Conservation (phyloP, 2,113 vertebrate genomes). For the Dicentrarchus labrax region DNA sequence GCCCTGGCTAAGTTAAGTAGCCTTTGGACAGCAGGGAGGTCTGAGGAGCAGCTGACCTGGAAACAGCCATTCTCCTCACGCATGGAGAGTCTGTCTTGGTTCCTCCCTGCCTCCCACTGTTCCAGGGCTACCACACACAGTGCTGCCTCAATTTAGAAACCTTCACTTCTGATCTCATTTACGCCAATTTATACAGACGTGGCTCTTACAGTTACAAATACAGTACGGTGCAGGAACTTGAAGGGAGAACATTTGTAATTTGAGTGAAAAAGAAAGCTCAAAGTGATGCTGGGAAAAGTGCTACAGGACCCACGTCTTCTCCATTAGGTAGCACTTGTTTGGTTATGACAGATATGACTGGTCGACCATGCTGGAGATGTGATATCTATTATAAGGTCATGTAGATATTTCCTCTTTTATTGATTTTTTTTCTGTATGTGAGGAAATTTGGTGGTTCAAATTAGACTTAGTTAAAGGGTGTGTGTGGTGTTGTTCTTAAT, state of each 20-base stretch:
- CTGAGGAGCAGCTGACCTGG: constrained; percentile 81
- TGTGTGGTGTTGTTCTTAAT: neutral
- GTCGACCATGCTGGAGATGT: neutral
- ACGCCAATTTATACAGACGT: neutral
- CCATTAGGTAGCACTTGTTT: neutral
- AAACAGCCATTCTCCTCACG: constrained; percentile 74
- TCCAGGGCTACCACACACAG: constrained; percentile 48
- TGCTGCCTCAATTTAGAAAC: constrained; percentile 20
- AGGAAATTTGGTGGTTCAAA: neutral
- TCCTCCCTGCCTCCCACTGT: constrained; percentile 45
- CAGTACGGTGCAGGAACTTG: neutral
- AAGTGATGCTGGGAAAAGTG: constrained; percentile 5
- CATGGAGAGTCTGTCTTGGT: constrained; percentile 41
- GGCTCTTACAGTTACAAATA: neutral
- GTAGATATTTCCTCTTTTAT: neutral
- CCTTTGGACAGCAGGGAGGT: constrained; percentile 61
- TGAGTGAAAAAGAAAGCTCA: neutral
- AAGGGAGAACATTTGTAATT: neutral
- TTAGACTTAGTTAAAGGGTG: neutral
- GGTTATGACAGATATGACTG: constrained; percentile 24
- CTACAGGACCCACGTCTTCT: neutral
- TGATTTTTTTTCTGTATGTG: neutral
- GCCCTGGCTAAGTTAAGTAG: constrained; percentile 34
- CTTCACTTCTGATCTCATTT: constrained; percentile 38
- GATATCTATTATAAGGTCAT: neutral